These are phyloP conservation scores for Pseudorasbora parva DNA, from an alignment of 2,113 vertebrate species.

Conservation along the genomic window DNA sequence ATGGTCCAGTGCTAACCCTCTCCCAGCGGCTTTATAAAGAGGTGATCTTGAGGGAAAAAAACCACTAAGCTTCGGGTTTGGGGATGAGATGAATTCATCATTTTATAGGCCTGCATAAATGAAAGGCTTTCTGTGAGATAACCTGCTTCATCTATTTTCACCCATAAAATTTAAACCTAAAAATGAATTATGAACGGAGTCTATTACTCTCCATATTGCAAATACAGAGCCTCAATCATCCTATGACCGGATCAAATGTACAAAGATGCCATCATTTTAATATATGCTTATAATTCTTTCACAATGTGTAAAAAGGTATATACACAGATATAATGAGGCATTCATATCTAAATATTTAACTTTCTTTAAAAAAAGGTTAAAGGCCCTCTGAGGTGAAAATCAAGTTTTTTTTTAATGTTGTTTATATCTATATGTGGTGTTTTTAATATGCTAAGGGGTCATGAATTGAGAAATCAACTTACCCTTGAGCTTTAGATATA, in stretches of 20 bases:
- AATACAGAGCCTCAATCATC: slow-evolving; percentile 22
- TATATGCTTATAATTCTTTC: not conserved
- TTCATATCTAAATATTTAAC: not conserved
- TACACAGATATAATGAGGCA: not conserved
- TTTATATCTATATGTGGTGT: too few relatives aligned
- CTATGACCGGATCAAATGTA: slow-evolving; percentile 18
- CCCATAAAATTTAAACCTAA: slow-evolving; percentile 8
- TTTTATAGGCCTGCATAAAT: slow-evolving; percentile 31
- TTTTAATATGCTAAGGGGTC: too few relatives aligned
- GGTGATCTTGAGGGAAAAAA: slow-evolving; percentile 37
- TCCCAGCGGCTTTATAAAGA: slow-evolving; percentile 38
- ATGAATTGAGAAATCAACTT: too few relatives aligned
- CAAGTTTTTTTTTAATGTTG: too few relatives aligned
- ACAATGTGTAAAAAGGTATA: not conserved
- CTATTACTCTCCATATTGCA: slow-evolving; percentile 28
- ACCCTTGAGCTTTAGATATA: too few relatives aligned
- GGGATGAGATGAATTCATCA: slow-evolving; percentile 39
- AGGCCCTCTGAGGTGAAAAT: too few relatives aligned
- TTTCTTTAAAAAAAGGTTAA: not conserved
- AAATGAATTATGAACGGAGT: slow-evolving; percentile 36
- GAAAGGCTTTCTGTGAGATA: slow-evolving; percentile 30
- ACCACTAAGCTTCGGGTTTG: slow-evolving; percentile 12
- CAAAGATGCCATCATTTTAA: not conserved
- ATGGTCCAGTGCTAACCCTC: slow-evolving; percentile 45
- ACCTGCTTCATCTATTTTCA: slow-evolving; percentile 26